Base-by-base conservation (phyloP, 2,797 vertebrate genomes). In the Lutjanus campechanus region DNA sequence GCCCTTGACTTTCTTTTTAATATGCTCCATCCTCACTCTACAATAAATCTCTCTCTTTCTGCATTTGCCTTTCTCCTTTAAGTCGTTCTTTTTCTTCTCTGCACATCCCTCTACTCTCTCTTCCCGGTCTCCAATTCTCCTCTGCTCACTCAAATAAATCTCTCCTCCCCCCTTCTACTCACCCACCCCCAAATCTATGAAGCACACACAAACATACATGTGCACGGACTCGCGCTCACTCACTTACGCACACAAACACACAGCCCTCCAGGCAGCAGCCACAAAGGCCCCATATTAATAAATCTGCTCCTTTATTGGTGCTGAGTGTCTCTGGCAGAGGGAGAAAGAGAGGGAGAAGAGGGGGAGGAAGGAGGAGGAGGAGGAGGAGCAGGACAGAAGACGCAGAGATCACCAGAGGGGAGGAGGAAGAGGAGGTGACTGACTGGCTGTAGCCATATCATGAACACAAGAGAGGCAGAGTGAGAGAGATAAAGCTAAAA, bases 221-320 rank as follows among this genome's bases (percentile, higher is more conserved):
- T 79, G 77, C 83, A 68, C 29, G 17, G 66, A 72, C 81, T 43
- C 46, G 20, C 67, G 53, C 79, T 76, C 69, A 11, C 75, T 69
- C 85, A 75, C 85, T 66, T 64, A 73, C 55, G 19, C 87, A 82
- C 84, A 89, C 86, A 92, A 79, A 91, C 88, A 89, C 89, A 90
- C 88, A 91, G 79, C 85, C 89, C 93, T 92, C 85, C 88, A 91
- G 94, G 91, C 88, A 91, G 93, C 90, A 94, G 92, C 93, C 92
- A 93, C 93, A 95, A 93, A 93, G 93, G 93, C 93, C 93, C 94
- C 93, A 94, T 95, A 94, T 94, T 95, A 95, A 96, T 96, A 96
- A 96, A 96, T 96, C 95, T 95, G 92, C 88, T 93, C 91, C 93
- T 96, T 96, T 96, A 96, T 96, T 96, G 95, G 94, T 95, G 95